A percentile compares a stretch with the other conserved stretches of the same genome.
These are phyloP conservation scores for Alviniconcha marisindica DNA, from an alignment of 1,140 invertebrate genomes.

Conservation along the genomic window DNA sequence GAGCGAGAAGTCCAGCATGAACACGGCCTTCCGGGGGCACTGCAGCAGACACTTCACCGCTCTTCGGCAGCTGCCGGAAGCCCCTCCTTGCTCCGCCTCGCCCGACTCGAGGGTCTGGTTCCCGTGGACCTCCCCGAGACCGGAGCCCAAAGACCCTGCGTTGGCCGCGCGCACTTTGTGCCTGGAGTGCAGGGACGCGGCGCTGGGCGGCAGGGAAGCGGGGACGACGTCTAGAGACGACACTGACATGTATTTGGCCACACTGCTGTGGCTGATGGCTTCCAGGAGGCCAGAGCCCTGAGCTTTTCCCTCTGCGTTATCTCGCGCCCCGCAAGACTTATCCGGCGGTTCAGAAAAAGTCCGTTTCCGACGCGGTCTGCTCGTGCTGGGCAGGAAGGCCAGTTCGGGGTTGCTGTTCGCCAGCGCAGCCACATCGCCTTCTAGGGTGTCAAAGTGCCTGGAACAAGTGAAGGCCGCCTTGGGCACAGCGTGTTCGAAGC, in stretches of 20 bases:
- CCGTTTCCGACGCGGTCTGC: not conserved
- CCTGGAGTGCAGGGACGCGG: not conserved
- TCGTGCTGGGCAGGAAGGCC: not conserved
- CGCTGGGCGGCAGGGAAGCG: not conserved
- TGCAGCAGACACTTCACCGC: not conserved
- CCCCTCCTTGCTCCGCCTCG: not conserved
- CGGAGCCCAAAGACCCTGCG: not conserved
- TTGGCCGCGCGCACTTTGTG: not conserved
- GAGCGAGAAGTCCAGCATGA: constrained; percentile 28
- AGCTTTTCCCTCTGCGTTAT: not conserved
- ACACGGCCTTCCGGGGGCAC: not conserved
- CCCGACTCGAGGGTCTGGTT: not conserved
- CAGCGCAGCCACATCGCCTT: not conserved
- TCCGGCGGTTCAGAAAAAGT: not conserved
- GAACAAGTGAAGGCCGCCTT: too few relatives aligned
- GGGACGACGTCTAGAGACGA: constrained; percentile 23
- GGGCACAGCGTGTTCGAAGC: too few relatives aligned
- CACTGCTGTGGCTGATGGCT: constrained; percentile 19
- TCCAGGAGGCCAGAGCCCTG: not conserved
- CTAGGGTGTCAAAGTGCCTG: not conserved
- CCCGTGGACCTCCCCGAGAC: not conserved
- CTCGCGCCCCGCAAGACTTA: not conserved
- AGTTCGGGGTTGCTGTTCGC: not conserved
- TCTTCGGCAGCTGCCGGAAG: not conserved
- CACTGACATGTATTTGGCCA: constrained; percentile 10